Evolutionary conservation across 92 coral and sea anemone species (phyloP), one percentile per base, ranked within the genome.

Genomic region (Epizoanthus stellaris): DNA sequence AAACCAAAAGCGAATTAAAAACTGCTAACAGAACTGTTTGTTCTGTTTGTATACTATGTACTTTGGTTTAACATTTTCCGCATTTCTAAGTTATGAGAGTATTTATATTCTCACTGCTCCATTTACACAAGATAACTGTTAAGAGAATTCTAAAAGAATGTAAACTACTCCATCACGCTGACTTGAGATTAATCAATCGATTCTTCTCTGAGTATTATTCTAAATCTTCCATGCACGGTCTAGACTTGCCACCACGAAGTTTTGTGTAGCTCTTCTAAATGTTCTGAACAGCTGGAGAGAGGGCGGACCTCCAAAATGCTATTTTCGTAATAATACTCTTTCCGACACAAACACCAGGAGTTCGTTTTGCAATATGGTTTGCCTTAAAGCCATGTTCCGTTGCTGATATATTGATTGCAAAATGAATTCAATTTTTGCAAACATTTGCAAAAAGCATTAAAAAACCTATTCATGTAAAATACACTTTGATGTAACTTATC

Each of bases 221-320:
- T 42, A 63, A 79, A 20, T 3, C 71, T 43, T 64, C 52, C 67
- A 64, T 17, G 6, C 39, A 47, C 19, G 30, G 68, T 19, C 82
- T 56, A 60, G 62, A 76, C 82, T 60, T 79, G 21, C 83, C 83
- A 79, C 83, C 83, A 45, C 83, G 83, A 79, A 63, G 83, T 19
- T 9, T 52, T 52, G 2, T 9, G 56, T 52, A 52, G 56, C 56
- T 52, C 13, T 52, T 45, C 36, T 43, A 62, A 56, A 79, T 79
- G 83, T 62, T 21, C 61, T 20, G 3, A 45, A 63, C 83, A 79
- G 83, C 83, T 79, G 83, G 71, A 63, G 16, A 47, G 65, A 21
- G 43, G 36, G n/a, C 1, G 60, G 43, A 4, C 43, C 49, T 13
- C 2, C 72, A 25, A 43, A 36, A 63, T 16, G 59, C 20, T 43